A percentile compares a stretch with the other conserved stretches of the same genome.
These are phyloP conservation scores for Drosophila maculinotata DNA, from an alignment of 2,888 invertebrate genomes.

Conservation along the genomic window DNA sequence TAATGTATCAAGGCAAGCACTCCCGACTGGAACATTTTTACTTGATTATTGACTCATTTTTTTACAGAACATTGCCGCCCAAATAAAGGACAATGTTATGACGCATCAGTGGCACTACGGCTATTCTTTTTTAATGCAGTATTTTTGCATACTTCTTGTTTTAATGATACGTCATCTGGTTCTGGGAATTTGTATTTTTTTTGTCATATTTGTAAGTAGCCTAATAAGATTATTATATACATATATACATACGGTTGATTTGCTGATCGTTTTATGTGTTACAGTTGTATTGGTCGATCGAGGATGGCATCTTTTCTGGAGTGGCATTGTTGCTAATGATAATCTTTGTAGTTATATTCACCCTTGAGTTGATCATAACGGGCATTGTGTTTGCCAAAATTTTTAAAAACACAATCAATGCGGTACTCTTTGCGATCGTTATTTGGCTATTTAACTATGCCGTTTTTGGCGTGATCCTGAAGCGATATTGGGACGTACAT, in stretches of 20 bases:
- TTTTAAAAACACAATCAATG: constrained; percentile 50
- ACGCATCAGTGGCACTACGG: constrained; percentile 79
- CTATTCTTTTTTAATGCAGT: constrained; percentile 56
- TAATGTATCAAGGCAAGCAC: no score
- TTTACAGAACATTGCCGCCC: constrained; percentile 64
- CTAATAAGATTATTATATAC: neutral
- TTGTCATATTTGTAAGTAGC: constrained; percentile 54
- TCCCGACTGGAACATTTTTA: no score
- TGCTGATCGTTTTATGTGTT: neutral
- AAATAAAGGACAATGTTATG: constrained; percentile 65
- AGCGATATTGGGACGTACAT: constrained; percentile 51
- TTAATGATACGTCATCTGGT: constrained; percentile 62
- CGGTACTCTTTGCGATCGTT: constrained; percentile 57
- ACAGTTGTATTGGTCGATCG: constrained; percentile 51
- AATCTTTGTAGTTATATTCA: constrained; percentile 54
- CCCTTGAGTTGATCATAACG: constrained; percentile 59
- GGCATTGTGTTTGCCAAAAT: constrained; percentile 64
- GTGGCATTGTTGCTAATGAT: constrained; percentile 32
- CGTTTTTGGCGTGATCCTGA: constrained; percentile 64
- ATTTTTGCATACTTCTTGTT: constrained; percentile 58
- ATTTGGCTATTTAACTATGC: constrained; percentile 74
- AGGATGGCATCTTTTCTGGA: neutral
- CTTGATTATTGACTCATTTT: neutral
- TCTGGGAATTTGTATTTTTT: constrained; percentile 51
- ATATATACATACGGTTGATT: neutral